Base-by-base conservation (phyloP, 2,888 invertebrate genomes). In the Metellina segmentata region DNA sequence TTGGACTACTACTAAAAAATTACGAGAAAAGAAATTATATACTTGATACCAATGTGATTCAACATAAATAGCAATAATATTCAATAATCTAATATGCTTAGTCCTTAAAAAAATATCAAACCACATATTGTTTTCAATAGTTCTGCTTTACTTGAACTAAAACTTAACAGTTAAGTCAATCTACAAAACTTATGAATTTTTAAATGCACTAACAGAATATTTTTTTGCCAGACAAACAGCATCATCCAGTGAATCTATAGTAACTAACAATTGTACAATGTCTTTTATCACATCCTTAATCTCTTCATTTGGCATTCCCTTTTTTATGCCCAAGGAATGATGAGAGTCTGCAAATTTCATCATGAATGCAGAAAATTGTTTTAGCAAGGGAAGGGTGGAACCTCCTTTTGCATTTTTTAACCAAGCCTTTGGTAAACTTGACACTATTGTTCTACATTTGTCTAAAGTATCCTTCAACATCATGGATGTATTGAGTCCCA, bases 401-500 rank as follows among this genome's bases (percentile, higher is more conserved):
- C 85, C 78, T 4, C 85, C 85, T 81, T 77, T 88, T 7, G 49
- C 6, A 13, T 75, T 81, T 48, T 87, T 85, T 16, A 93, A 83
- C 90, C 93, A 91, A 81, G 71, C 78, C 72, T 82, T 89, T 11
- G 91, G 91, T 2, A 91, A 78, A 52, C 78, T 77, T 16, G 81
- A n/a, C 6, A 91, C 85, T 77, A 93, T 89, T 51, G 51, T 52
- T 90, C 72, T 91, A 53, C 93, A 92, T 70, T 93, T 93, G 0
- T 93, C 93, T n/a, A 92, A 20, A n/a, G 91, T 90, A 69, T 93
- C 93, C 88, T 83, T 93, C 86, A 90, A 77, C 78, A 86, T 87
- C n/a, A 79, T 78, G 16, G 91, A 92, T 16, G 90, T 92, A 49
- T 83, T 83, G 7, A 93, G 78, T 9, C 92, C 92, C 85, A 96